Evolutionary conservation across 37 sponge, comb jelly and placozoan species (phyloP).

Genomic region (Hexactinellida sp.): DNA sequence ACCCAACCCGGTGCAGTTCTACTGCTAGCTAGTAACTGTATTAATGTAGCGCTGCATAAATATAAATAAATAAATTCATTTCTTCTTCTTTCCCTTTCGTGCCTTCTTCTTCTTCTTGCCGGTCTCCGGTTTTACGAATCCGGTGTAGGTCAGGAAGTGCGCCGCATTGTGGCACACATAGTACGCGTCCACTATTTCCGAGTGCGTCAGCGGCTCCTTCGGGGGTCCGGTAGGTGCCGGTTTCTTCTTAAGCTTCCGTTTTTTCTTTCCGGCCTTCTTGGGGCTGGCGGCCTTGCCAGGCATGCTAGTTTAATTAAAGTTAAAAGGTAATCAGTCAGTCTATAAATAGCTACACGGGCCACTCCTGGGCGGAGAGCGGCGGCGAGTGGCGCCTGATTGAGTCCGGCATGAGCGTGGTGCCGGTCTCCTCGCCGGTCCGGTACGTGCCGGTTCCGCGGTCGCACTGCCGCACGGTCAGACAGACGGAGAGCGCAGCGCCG

Average conservation of each 20-base stretch:
- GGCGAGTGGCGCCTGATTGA: too few relatives aligned
- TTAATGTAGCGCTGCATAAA: background rate
- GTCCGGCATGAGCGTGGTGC: background rate
- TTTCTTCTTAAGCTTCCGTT: background rate
- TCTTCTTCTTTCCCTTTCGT: background rate
- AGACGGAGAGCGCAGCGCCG: background rate
- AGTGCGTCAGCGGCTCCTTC: background rate
- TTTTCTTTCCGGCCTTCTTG: background rate
- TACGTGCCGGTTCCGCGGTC: background rate
- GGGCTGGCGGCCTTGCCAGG: constrained; percentile 1
- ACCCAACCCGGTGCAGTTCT: background rate
- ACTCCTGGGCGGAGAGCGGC: background rate
- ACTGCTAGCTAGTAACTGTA: background rate
- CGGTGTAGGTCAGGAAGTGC: background rate
- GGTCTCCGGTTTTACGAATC: background rate
- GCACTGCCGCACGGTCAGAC: background rate
- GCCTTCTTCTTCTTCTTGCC: background rate
- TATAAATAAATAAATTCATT: background rate
- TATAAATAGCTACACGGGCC: background rate
- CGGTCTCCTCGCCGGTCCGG: background rate
- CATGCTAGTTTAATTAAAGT: background rate
- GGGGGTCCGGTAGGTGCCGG: background rate
- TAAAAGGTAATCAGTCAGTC: too few relatives aligned
- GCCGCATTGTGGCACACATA: constrained; percentile 14
- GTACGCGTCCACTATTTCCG: constrained; percentile 1